These are phyloP conservation scores for Sycobia sp. DNA, from an alignment of 1,140 invertebrate genomes.

Conservation along the genomic window DNA sequence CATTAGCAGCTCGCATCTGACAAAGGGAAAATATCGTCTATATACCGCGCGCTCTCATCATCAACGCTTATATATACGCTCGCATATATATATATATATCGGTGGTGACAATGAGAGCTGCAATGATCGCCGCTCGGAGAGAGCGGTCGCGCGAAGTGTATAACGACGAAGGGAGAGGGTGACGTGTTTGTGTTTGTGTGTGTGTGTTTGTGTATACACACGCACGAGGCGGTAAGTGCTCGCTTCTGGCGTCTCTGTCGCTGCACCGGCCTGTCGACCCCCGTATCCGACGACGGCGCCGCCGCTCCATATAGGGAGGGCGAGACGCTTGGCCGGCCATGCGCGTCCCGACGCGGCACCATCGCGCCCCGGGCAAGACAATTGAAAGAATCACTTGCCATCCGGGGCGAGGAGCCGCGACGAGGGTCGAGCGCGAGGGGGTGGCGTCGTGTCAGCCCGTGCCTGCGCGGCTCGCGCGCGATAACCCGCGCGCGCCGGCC, in stretches of 20 bases:
- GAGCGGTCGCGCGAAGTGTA: not conserved
- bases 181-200: not conserved
- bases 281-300: no score
- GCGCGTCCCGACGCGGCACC: slow-evolving; percentile 45
- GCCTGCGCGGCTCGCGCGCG: no score
- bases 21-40: no score
- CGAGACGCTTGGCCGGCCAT: slow-evolving; percentile 56
- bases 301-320: no score
- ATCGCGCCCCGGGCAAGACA: slow-evolving; percentile 49
- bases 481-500: no score
- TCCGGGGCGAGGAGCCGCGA: slow-evolving; percentile 23
- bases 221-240: slow-evolving; percentile 10
- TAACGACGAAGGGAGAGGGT: not conserved
- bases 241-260: slow-evolving; percentile 36
- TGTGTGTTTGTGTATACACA: no score
- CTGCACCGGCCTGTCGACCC: no score
- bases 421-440: not conserved
- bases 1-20: no score
- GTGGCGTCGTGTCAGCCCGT: not conserved
- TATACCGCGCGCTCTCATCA: no score
- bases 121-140: not conserved
- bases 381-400: slow-evolving; percentile 62
- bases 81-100: no score
- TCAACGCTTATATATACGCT: no score
- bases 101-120: not conserved